Base-by-base conservation (phyloP, 2,888 invertebrate genomes). In the Eurytoma adleriae region DNA sequence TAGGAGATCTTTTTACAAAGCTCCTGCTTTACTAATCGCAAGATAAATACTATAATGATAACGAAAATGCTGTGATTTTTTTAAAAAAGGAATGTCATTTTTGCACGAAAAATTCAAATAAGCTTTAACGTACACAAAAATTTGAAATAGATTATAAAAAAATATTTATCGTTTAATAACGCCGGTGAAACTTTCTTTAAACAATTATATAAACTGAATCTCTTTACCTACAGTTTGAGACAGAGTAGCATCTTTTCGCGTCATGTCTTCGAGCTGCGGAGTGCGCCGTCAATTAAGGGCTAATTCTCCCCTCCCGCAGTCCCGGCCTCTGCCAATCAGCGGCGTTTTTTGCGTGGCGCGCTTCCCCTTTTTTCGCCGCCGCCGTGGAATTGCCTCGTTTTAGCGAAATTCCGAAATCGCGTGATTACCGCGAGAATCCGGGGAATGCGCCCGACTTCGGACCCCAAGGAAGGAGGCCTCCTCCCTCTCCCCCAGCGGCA, bases 381-480 rank as follows among this genome's bases (percentile, higher is more conserved):
- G 7, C 52, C 52, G 52, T 16, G 14, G 52, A 12, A 52, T 30
- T 30, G 18, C 10, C 18, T 24, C 40, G 56, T 24, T 48, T 20
- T 27, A 16, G 50, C 20, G 20, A 68, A 54, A 70, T 62, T 77
- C 76, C 48, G 64, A 69, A 70, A 56, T 77, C 70, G 56, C 70
- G 76, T 68, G 66, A 74, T 66, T 61, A 52, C 30, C 27, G 18
- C 30, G 40, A n/a, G 72, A 73, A 73, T 73, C 52, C 54, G n/a
- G 30, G 54, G 72, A 73, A 73, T n/a, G 72, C 62, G 18, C 16
- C 18, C 27, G 64, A 64, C 64, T 62, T 72, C 62, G 52, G 14
- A 24, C 0, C 40, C 16, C 70, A 52, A 16, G 52, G 12, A 7
- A 16, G 52, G 12, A 52, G 2, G 12, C 52, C 52, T 10, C 52